Evolutionary conservation across 2,888 invertebrate species (phyloP).

Genomic region (Byasa hedistus): DNA sequence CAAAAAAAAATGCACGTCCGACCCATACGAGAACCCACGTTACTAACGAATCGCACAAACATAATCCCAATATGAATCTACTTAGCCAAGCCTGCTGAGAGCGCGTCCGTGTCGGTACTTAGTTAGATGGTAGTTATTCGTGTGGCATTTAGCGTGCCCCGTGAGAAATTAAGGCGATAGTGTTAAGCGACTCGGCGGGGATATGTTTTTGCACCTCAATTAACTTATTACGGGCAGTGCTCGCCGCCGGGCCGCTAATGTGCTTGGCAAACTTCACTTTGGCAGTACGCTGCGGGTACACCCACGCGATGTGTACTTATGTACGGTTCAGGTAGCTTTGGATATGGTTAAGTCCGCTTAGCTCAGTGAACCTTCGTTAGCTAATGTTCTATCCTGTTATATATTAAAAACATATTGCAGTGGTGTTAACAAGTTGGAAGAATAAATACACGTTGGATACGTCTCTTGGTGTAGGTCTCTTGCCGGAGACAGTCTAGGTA

Average conservation of each 20-base stretch:
- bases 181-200: slow-evolving; percentile 53
- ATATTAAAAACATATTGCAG: no score
- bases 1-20: not conserved
- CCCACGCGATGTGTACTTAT: slow-evolving; percentile 12
- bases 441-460: no score
- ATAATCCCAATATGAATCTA: slow-evolving; percentile 24
- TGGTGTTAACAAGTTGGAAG: no score
- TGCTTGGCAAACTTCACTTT: slow-evolving; percentile 34
- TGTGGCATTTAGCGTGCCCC: slow-evolving; percentile 46
- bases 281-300: slow-evolving; percentile 25
- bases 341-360: not conserved
- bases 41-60: slow-evolving; percentile 20
- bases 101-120: slow-evolving; percentile 26
- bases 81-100: slow-evolving; percentile 20
- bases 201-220: slow-evolving; percentile 75
- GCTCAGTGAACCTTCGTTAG: not conserved
- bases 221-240: slow-evolving; percentile 67
- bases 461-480: no score
- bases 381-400: no score
- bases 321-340: not conserved
- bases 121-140: slow-evolving; percentile 37
- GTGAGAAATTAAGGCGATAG: slow-evolving; percentile 49
- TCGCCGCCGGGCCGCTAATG: slow-evolving; percentile 52
- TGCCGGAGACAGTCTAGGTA: no score
- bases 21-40: not conserved